A percentile compares a stretch with the other conserved stretches of the same genome.
Evolutionary conservation across 2,113 vertebrate species (phyloP).

Genomic region (Mola mola): DNA sequence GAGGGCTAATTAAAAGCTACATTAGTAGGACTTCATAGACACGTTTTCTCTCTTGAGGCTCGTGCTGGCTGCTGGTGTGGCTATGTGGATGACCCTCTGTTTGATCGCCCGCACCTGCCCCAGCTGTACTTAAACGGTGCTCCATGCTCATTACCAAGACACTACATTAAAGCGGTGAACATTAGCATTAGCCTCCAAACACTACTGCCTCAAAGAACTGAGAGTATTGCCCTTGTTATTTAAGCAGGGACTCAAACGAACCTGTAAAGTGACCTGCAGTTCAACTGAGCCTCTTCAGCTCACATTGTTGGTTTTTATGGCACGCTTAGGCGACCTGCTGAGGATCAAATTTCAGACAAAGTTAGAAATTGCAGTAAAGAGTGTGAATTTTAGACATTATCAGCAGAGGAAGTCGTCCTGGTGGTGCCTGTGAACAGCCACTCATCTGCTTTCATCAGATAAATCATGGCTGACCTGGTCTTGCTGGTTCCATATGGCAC

Average conservation of each 20-base stretch:
- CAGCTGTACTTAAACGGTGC: background rate
- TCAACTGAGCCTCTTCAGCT: no score
- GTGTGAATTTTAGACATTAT: no score
- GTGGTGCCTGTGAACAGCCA: background rate
- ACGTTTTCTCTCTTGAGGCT: background rate
- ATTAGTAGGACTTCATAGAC: background rate
- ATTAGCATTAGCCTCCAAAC: no score
- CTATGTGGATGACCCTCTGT: no score
- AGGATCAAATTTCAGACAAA: background rate
- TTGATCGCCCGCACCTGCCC: no score
- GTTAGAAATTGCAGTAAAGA: background rate
- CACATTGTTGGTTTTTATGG: no score
- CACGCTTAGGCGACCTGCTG: no score
- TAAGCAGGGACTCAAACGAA: no score
- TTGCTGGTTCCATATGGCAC: conserved; percentile 5
- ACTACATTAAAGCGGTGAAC: no score
- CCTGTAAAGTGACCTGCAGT: no score
- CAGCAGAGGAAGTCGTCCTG: background rate
- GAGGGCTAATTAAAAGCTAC: background rate
- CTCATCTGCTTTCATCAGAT: background rate
- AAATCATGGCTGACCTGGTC: background rate
- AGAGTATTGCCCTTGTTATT: no score
- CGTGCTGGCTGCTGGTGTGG: background rate
- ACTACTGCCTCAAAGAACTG: no score
- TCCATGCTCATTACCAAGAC: background rate